These are phyloP conservation scores for Andrena fulva DNA, from an alignment of 2,888 invertebrate species.

Conservation along the genomic window DNA sequence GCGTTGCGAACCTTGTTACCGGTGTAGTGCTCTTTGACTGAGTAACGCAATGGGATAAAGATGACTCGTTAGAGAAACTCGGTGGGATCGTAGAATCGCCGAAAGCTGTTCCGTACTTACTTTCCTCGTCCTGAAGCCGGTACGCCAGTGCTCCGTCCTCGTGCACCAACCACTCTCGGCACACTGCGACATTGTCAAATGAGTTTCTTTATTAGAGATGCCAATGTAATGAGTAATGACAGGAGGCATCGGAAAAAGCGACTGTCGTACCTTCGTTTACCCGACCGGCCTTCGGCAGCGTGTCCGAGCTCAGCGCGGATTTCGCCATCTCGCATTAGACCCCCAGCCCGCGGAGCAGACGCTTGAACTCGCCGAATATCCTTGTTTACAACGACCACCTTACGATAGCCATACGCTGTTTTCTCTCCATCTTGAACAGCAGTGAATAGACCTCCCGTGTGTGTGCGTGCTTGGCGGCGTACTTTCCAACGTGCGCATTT, in stretches of 20 bases:
- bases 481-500: conserved; percentile 15
- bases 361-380: background rate
- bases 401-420: conserved; percentile 71
- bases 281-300: conserved; percentile 88
- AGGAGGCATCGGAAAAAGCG: conserved; percentile 23
- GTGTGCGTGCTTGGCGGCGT: conserved; percentile 17
- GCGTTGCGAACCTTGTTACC: conserved; percentile 92
- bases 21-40: conserved; percentile 91
- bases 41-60: conserved; percentile 41
- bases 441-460: conserved; percentile 31
- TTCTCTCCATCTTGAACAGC: conserved; percentile 78
- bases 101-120: conserved; percentile 84
- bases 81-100: background rate
- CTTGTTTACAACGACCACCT: conserved; percentile 76
- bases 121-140: conserved; percentile 92
- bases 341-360: background rate
- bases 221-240: conserved; percentile 50
- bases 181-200: conserved; percentile 86
- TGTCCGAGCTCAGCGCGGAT: conserved; percentile 84
- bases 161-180: conserved; percentile 93
- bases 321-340: conserved; percentile 78
- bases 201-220: conserved; percentile 44
- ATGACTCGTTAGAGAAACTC: conserved; percentile 4
- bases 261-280: conserved; percentile 88
- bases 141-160: conserved; percentile 94